Conservation (phyloP, 2,113 vertebrate species). For the Archilochus colubris region DNA sequence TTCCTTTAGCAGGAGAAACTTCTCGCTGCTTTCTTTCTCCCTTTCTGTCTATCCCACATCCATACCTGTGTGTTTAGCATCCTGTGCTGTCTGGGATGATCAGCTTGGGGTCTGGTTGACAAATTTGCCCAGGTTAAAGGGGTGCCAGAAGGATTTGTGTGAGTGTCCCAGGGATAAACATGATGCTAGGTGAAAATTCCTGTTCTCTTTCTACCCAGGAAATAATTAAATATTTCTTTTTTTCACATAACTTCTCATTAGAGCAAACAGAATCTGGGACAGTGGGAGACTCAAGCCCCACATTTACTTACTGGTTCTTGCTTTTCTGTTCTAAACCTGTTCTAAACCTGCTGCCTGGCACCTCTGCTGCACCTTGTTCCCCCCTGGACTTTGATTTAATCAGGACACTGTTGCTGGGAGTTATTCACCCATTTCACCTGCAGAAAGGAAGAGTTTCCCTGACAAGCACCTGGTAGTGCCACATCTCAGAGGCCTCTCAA, state of each 20-base stretch:
- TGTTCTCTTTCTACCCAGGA: not conserved
- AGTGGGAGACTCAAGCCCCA: accelerated
- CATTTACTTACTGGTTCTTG: not conserved
- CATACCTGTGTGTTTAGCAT: not conserved
- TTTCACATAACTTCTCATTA: not conserved
- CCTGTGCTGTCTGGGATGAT: not conserved
- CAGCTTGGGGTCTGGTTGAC: not conserved
- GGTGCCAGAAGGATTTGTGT: not conserved
- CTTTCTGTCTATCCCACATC: not conserved
- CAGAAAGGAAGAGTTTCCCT: not conserved
- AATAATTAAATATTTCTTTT: not conserved
- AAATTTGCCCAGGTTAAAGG: not conserved
- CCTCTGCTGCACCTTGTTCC: not conserved
- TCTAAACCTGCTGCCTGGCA: not conserved
- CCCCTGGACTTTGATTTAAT: not conserved
- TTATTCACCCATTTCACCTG: not conserved
- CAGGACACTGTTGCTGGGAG: not conserved
- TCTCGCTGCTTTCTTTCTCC: not conserved
- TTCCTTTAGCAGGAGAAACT: not conserved
- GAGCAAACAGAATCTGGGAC: not conserved
- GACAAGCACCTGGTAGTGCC: not conserved
- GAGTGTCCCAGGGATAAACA: not conserved
- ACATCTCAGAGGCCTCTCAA: constrained; percentile 15
- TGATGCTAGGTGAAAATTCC: not conserved
- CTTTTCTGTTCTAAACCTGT: not conserved